phyloP scores from a whole-genome alignment of 1,140 invertebrate genomes.

The Formica exsecta region DNA sequence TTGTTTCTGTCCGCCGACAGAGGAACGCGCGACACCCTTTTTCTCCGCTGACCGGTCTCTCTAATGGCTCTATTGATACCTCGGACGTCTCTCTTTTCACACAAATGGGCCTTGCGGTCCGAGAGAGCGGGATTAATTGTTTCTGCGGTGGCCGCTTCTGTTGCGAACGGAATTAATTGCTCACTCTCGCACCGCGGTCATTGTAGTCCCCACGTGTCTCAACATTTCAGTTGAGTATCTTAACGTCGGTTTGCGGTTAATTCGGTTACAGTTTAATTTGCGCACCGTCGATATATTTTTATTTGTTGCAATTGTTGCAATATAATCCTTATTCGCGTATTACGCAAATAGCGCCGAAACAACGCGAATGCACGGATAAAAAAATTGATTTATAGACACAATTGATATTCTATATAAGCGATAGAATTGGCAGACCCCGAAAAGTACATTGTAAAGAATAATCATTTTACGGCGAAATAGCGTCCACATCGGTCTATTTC shows the following conservation, averaged over 20 bases:
- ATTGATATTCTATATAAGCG: background rate
- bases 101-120: background rate
- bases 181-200: background rate
- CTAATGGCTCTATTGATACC: slow-evolving; percentile 71
- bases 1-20: slow-evolving; percentile 69
- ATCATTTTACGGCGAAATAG: background rate
- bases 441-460: background rate
- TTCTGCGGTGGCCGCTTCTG: background rate
- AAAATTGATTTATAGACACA: slow-evolving; percentile 8
- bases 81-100: slow-evolving; percentile 30
- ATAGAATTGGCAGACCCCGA: background rate
- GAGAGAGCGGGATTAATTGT: slow-evolving; percentile 54
- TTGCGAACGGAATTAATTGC: slow-evolving; percentile 32
- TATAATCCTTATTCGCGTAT: background rate
- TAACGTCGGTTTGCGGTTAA: background rate
- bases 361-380: background rate
- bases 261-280: slow-evolving; percentile 11
- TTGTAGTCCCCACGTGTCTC: slow-evolving; percentile 10
- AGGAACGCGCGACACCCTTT: slow-evolving; percentile 35
- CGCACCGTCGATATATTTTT: background rate
- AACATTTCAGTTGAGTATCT: background rate
- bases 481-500: background rate
- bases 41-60: slow-evolving; percentile 39
- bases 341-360: background rate
- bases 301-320: background rate